Evolutionary conservation across 2,797 vertebrate genomes (phyloP).

Genomic region (Gallinago stenura): DNA sequence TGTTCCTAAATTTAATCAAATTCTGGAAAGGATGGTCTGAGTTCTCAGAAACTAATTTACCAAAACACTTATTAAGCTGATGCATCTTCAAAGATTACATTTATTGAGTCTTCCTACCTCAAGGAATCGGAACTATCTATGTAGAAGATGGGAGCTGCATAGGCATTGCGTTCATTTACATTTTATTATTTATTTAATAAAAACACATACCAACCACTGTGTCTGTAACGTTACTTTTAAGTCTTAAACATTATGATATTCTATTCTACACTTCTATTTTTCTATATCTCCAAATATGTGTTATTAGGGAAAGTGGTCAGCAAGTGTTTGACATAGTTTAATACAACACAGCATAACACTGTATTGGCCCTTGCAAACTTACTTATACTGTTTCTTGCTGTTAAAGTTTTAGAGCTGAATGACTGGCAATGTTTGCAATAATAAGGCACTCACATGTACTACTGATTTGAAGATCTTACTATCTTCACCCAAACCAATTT

Average conservation of each 20-base stretch:
- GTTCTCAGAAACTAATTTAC: slow-evolving; percentile 31
- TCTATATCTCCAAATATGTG: background rate
- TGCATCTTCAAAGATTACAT: background rate
- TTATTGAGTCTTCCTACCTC: background rate
- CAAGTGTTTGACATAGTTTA: background rate
- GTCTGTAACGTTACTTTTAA: background rate
- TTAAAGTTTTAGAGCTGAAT: background rate
- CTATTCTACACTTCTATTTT: background rate
- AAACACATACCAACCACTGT: background rate
- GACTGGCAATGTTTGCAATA: background rate
- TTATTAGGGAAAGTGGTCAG: background rate
- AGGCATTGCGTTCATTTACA: background rate
- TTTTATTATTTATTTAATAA: background rate
- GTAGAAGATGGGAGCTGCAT: background rate
- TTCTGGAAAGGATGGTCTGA: background rate
- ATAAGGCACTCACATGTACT: background rate
- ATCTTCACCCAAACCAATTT: background rate
- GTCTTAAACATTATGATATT: background rate
- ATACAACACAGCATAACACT: background rate
- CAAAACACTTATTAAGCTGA: slow-evolving; percentile 2
- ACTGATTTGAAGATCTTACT: background rate
- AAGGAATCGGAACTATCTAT: background rate
- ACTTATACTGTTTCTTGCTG: background rate
- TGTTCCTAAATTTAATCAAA: slow-evolving; percentile 34
- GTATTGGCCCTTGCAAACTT: background rate